These are phyloP conservation scores for Chromoteleia sp. DNA, from an alignment of 2,888 invertebrate species.

Conservation along the genomic window DNA sequence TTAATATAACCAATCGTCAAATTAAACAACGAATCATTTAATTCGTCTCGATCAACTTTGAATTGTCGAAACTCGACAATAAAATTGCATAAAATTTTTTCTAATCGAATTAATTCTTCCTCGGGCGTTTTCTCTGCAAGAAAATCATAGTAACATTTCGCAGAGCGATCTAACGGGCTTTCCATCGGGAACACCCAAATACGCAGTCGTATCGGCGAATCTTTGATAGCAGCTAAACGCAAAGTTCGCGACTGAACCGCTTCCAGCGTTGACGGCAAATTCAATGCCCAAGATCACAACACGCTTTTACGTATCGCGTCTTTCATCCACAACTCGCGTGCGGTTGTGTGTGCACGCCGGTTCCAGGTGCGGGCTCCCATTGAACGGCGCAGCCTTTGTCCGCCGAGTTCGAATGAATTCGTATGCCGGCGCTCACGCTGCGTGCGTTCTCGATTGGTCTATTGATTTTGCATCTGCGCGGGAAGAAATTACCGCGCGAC, in stretches of 20 bases:
- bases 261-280: conserved; percentile 40
- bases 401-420: conserved; percentile 42
- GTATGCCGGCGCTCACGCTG: conserved; percentile 36
- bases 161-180: no score
- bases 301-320: conserved; percentile 39
- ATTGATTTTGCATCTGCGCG: conserved; percentile 67
- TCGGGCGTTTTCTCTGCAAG: no score
- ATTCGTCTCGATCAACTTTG: no score
- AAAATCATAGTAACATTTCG: no score
- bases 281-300: conserved; percentile 44
- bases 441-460: conserved; percentile 62
- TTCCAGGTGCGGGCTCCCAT: conserved; percentile 53
- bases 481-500: conserved; percentile 53
- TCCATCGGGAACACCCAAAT: conserved; percentile 13
- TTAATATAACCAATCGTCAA: no score
- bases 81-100: no score
- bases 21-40: no score
- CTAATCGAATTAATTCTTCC: no score
- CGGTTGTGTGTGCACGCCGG: conserved; percentile 21
- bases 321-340: conserved; percentile 26
- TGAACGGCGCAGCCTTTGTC: conserved; percentile 47
- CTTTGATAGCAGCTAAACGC: conserved; percentile 21
- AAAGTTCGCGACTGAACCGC: conserved; percentile 37
- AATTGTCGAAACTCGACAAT: no score
- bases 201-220: conserved; percentile 39